Evolutionary conservation across 2,888 invertebrate species (phyloP), one percentile per base, ranked within the genome.

Genomic region (Drosophila greeni): DNA sequence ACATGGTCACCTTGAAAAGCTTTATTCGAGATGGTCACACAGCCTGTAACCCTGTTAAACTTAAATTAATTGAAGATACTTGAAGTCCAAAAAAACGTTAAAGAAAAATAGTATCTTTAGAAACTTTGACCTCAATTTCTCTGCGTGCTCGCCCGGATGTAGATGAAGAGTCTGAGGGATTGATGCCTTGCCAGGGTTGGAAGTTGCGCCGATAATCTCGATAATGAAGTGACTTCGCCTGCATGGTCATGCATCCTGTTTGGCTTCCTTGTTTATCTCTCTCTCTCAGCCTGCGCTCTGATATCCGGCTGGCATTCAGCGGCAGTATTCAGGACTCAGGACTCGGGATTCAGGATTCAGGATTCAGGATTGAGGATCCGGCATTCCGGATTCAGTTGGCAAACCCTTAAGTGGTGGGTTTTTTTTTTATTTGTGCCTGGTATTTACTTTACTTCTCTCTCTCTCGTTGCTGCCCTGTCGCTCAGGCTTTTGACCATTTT

Each of bases 161-260:
- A 58, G 58, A 33, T 51, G 72, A 58, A 67, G 70, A 79, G 64
- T 70, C 61, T 61, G 66, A 81, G 68, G 61, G 42, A 62, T 67
- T 81, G 66, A 51, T 67, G 70, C 39, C 55, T 48, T 52, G 29
- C 33, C 68, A 72, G 85, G 82, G 82, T 85, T 83, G 85, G 37
- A 82, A 82, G 85, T 83, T 82, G 77, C 82, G 85, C 85, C 85
- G 82, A 82, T 82, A 82, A 82, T 82, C 86, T 85, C 82, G 85
- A 85, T 82, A 82, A 82, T 82, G 85, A 85, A 82, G 82, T 85
- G 82, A 82, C 85, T 82, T 83, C 73, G 82, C 78, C 64, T 77
- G 70, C 73, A 77, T 85, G 85, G 84, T 70, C 84, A 77, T 84
- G 81, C 72, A 74, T 79, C 72, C 85, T 79, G 76, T 69, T 73